Conservation (phyloP, 2,888 invertebrate genomes). For the Pandemis heparana region DNA sequence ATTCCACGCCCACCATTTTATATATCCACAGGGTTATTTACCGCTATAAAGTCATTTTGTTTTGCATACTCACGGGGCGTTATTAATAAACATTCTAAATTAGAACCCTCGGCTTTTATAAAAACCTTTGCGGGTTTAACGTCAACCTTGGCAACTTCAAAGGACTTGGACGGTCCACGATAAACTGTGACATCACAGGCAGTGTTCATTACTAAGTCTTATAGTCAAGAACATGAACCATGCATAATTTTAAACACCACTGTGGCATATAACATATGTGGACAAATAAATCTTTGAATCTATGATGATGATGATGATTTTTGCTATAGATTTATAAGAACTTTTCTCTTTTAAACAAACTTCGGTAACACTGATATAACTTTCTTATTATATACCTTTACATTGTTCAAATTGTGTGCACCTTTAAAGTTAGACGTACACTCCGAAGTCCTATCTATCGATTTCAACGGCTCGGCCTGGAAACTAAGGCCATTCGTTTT, state of each 20-base stretch:
- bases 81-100: slow-evolving; percentile 34
- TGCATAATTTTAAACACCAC: slow-evolving; percentile 17
- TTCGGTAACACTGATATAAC: neutral
- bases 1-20: slow-evolving; percentile 30
- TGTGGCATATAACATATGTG: too few species aligned
- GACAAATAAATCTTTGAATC: too few species aligned
- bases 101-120: slow-evolving; percentile 10
- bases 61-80: slow-evolving; percentile 29
- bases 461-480: neutral
- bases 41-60: slow-evolving; percentile 30
- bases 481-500: slow-evolving; percentile 4
- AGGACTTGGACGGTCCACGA: slow-evolving; percentile 17
- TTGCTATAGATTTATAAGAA: neutral
- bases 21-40: slow-evolving; percentile 16
- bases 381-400: neutral
- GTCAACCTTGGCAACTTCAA: slow-evolving; percentile 34
- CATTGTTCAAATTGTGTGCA: neutral
- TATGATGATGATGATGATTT: too few species aligned
- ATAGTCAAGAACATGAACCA: slow-evolving; percentile 14
- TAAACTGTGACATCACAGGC: slow-evolving; percentile 13
- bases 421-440: neutral
- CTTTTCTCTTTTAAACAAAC: neutral
- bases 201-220: slow-evolving; percentile 20
- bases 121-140: slow-evolving; percentile 29
- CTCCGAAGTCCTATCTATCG: slow-evolving; percentile 2